Base-by-base conservation (phyloP, 2,113 vertebrate species). In the Hippocampus mohnikei region DNA sequence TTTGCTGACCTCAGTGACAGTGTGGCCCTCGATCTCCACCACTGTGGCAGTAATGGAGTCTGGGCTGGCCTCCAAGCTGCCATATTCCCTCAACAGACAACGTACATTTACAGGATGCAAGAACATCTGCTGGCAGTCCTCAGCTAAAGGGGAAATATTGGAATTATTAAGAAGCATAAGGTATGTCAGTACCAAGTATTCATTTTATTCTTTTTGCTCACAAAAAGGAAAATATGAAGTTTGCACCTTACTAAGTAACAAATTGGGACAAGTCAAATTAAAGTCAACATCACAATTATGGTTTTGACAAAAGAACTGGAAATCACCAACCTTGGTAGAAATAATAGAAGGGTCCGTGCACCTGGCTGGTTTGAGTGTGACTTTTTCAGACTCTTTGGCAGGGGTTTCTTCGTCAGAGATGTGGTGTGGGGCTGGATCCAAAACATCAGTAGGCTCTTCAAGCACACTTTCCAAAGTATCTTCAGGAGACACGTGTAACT, bases 121-220 rank as follows among this genome's bases (percentile, higher is more conserved):
- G 82, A 97, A 99, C 95, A 99, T 95, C 87, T 98, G 94, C 83
- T 98, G 97, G n/a, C 96, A 97, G 27, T 98, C 96, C 33, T 97
- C 96, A 72, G 96, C 97, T 98, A 58, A 2, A 85, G 50, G 48
- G 64, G 67, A 55, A 53, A 20, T 29, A 40, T 33, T 6, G 21
- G 13, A 20, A 52, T 67, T 29, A 52, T 52, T 8, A 46, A 3
- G 1, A 63, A n/a, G 21, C 59, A 21, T 0, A 46, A 25, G n/a
- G 42, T 8, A 60, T 16, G 27, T 29, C 27, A 33, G 58, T 18
- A 6, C 29, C 7, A 63, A 13, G 37, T 41, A 1, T 40, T 63
- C 10, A n/a, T 42, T n/a, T 42, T 41, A 29, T 8, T 3, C 0
- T 63, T 42, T 63, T 3, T 63, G 18, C 8, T 61, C 21, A 13